Evolutionary conservation across 2,797 vertebrate species (phyloP), one percentile per base, ranked within the genome.

Genomic region (Gymnothorax reevesii): DNA sequence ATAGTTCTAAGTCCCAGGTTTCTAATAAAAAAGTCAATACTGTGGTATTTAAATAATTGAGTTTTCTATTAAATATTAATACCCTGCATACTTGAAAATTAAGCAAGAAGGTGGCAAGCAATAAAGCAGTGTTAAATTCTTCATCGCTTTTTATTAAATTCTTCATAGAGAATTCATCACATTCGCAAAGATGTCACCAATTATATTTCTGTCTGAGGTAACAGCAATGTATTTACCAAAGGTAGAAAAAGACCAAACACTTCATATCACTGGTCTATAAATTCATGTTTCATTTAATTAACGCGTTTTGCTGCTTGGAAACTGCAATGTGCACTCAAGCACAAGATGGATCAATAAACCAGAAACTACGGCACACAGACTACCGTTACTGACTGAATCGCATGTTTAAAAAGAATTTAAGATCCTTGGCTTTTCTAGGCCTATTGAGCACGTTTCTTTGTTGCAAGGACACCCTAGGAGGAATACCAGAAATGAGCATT

Each of bases 1-100:
- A 79, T 12, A 73, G 1, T 79, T 79, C 75, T 79, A 42, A 79
- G 75, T 79, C 42, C 42, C 42, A 49, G 75, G 75, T 52, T 79
- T 17, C 75, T 33, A 79, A 79, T 79, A 49, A 79, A 33, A 79
- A 33, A 79, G 75, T 79, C 75, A 79, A 79, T 79, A 79, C 17
- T 79, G 75, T 49, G 52, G 42, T 52, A 79, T 79, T 79, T 79
- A 79, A 79, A 79, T 79, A 52, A 79, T 79, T 20, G 13, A 79
- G 49, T 79, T 79, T 79, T 49, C 42, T 4, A 49, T 79, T 52
- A 79, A 79, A 79, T 79, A 79, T 79, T 52, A 79, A 79, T 42
- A 79, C 6, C 75, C 75, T 79, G 75, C 42, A 79, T 79, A 52
- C 75, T 79, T 79, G 75, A 52, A 52, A 79, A 52, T 52, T 79